Evolutionary conservation across 1,140 invertebrate genomes (phyloP).

Genomic region (Sminthurides bifidus): DNA sequence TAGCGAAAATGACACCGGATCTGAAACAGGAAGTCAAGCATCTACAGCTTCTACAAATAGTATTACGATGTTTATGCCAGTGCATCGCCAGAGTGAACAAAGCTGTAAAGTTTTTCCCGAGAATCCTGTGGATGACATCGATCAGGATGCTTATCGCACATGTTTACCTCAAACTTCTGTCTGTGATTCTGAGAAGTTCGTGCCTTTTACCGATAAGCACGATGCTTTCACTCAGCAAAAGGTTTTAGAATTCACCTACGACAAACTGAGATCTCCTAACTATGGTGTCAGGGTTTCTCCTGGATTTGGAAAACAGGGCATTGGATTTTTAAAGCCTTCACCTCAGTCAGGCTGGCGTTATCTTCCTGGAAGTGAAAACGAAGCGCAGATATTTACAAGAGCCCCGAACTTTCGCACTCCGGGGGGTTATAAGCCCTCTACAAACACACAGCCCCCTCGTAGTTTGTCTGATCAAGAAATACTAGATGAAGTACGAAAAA

Average conservation of each 20-base stretch:
- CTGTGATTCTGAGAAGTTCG: no score
- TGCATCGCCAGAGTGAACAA: not conserved
- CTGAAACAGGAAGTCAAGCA: not conserved
- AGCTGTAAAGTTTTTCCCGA: not conserved
- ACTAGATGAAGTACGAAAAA: conserved; percentile 19
- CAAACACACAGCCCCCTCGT: conserved; percentile 8
- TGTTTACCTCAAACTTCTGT: no score
- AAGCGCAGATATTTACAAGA: conserved; percentile 12
- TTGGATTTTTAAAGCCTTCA: conserved; percentile 1
- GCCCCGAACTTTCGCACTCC: conserved; percentile 25
- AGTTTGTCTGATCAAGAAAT: conserved; percentile 19
- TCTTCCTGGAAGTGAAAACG: conserved; percentile 6
- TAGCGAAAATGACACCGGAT: not conserved
- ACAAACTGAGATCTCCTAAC: conserved; percentile 7
- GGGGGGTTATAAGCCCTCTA: conserved; percentile 20
- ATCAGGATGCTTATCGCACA: no score
- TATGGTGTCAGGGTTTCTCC: conserved; percentile 10
- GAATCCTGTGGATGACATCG: not conserved
- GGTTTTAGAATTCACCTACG: conserved; percentile 7
- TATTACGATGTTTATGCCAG: conserved; percentile 1
- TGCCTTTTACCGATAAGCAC: not conserved
- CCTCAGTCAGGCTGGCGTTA: conserved; percentile 7
- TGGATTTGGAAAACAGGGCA: conserved; percentile 5
- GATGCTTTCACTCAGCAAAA: not conserved
- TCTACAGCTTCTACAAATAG: conserved; percentile 15